These are phyloP conservation scores for Megathymus violae DNA, from an alignment of 1,140 invertebrate genomes.

Conservation along the genomic window DNA sequence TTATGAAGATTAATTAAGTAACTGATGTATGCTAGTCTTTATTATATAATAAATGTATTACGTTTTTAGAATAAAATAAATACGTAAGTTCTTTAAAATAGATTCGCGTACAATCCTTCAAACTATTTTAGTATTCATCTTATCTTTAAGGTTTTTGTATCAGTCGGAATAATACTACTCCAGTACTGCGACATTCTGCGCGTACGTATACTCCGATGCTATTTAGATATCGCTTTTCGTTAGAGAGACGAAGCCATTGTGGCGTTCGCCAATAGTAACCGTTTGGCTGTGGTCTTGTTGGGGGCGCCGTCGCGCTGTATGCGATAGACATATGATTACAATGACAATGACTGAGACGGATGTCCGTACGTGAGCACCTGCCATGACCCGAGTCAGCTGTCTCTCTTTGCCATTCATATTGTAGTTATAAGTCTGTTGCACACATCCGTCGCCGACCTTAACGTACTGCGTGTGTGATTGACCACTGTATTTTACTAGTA, in stretches of 20 bases:
- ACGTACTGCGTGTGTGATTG: background rate
- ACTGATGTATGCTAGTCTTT: conserved; percentile 79
- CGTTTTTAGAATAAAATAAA: conserved; percentile 65
- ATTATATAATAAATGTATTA: conserved; percentile 72
- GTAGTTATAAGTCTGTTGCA: background rate
- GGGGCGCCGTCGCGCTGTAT: no score
- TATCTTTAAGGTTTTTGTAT: conserved; percentile 65
- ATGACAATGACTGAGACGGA: background rate
- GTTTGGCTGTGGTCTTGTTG: background rate
- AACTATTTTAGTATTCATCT: conserved; percentile 63
- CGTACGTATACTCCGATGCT: conserved; percentile 36
- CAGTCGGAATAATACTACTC: conserved; percentile 37
- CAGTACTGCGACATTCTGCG: conserved; percentile 20
- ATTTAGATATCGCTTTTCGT: conserved; percentile 52
- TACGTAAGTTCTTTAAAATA: conserved; percentile 73
- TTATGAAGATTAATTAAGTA: conserved; percentile 48
- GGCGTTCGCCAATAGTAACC: conserved; percentile 38
- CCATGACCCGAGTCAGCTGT: background rate
- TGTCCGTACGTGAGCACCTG: no score
- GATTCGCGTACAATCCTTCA: conserved; percentile 62
- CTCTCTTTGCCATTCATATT: background rate
- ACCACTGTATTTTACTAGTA: conserved; percentile 36
- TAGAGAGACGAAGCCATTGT: conserved; percentile 35
- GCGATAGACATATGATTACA: no score
- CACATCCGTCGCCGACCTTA: background rate